A percentile compares a stretch with the other conserved stretches of the same genome.
Conservation (phyloP, 64 coral and sea anemone species). For the Stylophora pistillata region DNA sequence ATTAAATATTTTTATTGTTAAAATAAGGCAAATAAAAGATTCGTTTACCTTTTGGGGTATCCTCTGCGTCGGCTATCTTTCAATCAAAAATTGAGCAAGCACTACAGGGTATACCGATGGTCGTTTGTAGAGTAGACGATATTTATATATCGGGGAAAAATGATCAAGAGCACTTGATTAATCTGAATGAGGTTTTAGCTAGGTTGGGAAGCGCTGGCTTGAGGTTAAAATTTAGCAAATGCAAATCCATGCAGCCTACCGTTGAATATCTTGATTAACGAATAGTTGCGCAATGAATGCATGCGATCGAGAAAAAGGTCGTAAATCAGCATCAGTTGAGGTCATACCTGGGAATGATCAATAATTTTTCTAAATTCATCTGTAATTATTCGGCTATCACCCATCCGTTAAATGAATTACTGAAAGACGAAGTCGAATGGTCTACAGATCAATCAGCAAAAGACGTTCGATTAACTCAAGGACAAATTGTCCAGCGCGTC, state of each 20-base stretch:
- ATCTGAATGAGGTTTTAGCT: background rate
- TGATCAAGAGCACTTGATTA: background rate
- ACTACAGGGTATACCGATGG: background rate
- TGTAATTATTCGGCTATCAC: too few relatives aligned
- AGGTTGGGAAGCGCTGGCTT: background rate
- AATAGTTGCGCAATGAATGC: background rate
- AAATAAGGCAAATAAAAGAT: too few relatives aligned
- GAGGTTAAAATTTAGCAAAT: background rate
- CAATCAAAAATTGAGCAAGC: background rate
- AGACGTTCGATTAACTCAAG: constrained; percentile 14
- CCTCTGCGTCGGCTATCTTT: background rate
- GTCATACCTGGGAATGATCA: too few relatives aligned
- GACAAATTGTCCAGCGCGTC: constrained; percentile 11
- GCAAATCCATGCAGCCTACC: background rate
- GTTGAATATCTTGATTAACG: background rate
- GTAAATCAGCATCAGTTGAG: too few relatives aligned
- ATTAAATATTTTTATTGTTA: too few relatives aligned
- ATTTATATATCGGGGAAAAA: background rate
- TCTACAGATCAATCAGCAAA: constrained; percentile 17
- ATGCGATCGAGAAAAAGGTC: too few relatives aligned
- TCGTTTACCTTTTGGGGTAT: background rate
- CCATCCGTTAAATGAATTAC: too few relatives aligned
- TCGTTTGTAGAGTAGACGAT: background rate
- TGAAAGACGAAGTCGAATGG: background rate
- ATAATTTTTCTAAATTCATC: too few relatives aligned